A percentile compares a stretch with the other conserved stretches of the same genome.
phyloP scores from a whole-genome alignment of 1,140 invertebrate genomes.

The Scylla paramamosain region DNA sequence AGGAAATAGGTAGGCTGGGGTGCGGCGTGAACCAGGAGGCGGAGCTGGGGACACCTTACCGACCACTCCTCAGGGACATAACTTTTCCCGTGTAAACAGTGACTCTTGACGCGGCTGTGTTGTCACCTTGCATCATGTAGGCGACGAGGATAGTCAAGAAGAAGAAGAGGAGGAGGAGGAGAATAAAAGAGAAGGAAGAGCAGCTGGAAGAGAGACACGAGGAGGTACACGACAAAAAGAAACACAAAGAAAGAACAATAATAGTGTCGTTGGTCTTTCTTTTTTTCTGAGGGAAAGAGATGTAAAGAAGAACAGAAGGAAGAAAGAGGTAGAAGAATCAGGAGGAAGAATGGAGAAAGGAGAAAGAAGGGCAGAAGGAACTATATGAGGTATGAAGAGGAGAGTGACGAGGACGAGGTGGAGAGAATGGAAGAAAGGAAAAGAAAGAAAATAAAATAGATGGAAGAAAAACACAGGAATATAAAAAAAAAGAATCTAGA shows the following conservation, averaged over 20 bases:
- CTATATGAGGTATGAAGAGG: background rate
- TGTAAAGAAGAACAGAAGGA: background rate
- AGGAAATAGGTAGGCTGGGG: no score
- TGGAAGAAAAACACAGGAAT: background rate
- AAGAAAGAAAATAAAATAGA: background rate
- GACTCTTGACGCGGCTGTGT: background rate
- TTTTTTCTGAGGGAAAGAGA: background rate
- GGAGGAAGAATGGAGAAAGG: background rate
- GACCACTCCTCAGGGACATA: background rate
- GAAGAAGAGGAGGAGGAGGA: background rate
- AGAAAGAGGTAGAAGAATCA: background rate
- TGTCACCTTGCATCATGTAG: background rate
- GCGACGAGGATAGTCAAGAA: no score
- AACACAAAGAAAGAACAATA: no score
- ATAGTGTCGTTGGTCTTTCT: no score
- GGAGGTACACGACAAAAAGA: background rate
- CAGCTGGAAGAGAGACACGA: background rate
- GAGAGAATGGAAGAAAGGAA: background rate
- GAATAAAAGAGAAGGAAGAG: background rate
- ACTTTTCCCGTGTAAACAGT: background rate
- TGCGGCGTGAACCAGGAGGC: no score
- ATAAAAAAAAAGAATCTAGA: no score
- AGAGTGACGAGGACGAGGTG: background rate
- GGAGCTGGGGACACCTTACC: no score
- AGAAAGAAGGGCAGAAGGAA: background rate